phyloP scores from a whole-genome alignment of 2,888 invertebrate genomes.

The Eupithecia insigniata region DNA sequence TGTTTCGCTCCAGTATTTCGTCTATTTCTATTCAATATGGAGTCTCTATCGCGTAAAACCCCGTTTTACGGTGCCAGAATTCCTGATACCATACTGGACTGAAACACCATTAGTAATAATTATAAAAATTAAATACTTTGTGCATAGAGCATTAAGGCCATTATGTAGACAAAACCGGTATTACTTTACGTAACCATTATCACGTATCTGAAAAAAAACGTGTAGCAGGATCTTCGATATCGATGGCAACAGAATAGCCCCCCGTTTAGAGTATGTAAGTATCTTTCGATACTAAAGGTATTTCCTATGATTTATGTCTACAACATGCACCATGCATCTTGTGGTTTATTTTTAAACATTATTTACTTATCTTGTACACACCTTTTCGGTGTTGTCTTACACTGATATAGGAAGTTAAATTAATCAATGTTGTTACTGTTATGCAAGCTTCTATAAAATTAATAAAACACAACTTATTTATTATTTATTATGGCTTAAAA shows the following conservation, averaged over 20 bases:
- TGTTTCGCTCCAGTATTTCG: too few relatives aligned
- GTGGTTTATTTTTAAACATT: slow-evolving; percentile 51
- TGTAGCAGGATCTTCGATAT: not conserved
- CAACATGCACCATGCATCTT: slow-evolving; percentile 53
- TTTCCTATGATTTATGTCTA: slow-evolving; percentile 63
- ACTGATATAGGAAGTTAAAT: slow-evolving; percentile 26
- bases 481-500: not conserved
- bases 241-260: slow-evolving; percentile 54
- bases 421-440: slow-evolving; percentile 11
- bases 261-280: slow-evolving; percentile 37
- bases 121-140: too few relatives aligned
- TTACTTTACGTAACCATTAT: too few relatives aligned
- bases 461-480: not conserved
- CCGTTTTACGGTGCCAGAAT: too few relatives aligned
- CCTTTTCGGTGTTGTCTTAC: slow-evolving; percentile 48
- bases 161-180: too few relatives aligned
- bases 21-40: too few relatives aligned
- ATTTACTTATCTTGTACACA: slow-evolving; percentile 36
- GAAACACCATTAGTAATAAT: too few relatives aligned
- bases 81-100: too few relatives aligned
- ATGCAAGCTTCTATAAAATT: not conserved
- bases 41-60: too few relatives aligned
- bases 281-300: slow-evolving; percentile 51
- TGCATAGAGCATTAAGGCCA: too few relatives aligned
- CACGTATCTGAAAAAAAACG: too few relatives aligned